Evolutionary conservation across 2,888 invertebrate genomes (phyloP), one percentile per base, ranked within the genome.

Genomic region (Metellina segmentata): DNA sequence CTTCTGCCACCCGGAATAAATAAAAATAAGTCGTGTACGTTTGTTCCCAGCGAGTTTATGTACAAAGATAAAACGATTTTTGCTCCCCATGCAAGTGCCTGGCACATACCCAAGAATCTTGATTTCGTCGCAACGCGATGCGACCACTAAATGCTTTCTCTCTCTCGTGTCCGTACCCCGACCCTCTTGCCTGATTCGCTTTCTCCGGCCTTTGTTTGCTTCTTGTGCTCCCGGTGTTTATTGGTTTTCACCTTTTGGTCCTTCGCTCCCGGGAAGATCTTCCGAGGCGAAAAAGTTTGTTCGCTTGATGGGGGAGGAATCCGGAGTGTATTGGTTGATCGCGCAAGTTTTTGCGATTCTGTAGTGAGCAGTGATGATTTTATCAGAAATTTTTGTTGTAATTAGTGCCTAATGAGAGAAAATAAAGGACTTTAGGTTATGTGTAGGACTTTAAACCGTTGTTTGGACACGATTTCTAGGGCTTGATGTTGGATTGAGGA

Each of bases 81-180:
- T 52, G 51, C 53, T 34, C n/a, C 13, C 7, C 34, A 51, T 70
- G 49, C 70, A 86, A 86, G 19, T 78, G 78, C 72, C 79, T 87
- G 87, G 87, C 87, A 87, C 8, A 51, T 81, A 8, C 72, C 87
- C 87, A 87, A 87, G 53, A 81, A 79, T 81, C 81, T 87, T 51
- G 69, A 72, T 81, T 87, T 53, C 79, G 87, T 72, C 74, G 85
- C 51, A 49, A 20, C 20, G 48, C 48, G 48, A 48, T 16, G 75
- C 34, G 48, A 77, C 78, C 78, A 49, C 85, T 86, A 78, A 86
- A 86, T 69, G 20, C 85, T 77, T 69, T 11, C 61, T 61, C 11
- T 11, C 61, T 61, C 9, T 77, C 85, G 69, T 70, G 77, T 69
- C 9, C 13, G 9, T 86, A 77, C 77, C 74, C 85, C 74, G 74